Evolutionary conservation across 2,113 vertebrate species (phyloP), one percentile per base, ranked within the genome.

Genomic region (Crypturellus undulatus): DNA sequence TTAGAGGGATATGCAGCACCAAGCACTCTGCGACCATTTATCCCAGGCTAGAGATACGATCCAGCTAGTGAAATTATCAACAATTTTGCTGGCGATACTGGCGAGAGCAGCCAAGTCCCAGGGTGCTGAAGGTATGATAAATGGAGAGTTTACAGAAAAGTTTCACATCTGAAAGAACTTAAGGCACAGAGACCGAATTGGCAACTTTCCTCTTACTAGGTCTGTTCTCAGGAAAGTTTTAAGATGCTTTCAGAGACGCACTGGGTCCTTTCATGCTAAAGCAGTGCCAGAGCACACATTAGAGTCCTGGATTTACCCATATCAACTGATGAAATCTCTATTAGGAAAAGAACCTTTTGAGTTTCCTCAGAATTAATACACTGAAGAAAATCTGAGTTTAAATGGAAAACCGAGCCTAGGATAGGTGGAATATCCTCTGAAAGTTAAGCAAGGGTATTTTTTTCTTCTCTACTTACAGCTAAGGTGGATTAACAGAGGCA

Each of bases 401-500:
- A 94, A 89, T 76, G 56, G 79, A 87, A 83, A 95, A 93, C 75
- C 79, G 52, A 73, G 90, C 36, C 92, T 95, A 19, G 26, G 49
- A 59, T 71, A 90, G 70, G 83, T 81, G n/a, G 40, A 94, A 97
- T 89, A 94, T 34, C 45, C 73, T 67, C 89, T 82, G 83, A 90
- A 96, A 97, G 83, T 90, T 94, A 92, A 95, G 86, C 65, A 88
- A 95, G 88, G 78, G 54, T 81, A 49, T 71, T 77, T 89, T 45
- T 90, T 95, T 95, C 85, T 51, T 24, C 90, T 89, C 91, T 93
- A 42, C 93, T 94, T 96, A 92, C 36, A 93, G 80, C 92, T 96
- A 92, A 89, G 86, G 83, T 96, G 80, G 93, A 96, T 96, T 97
- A 96, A 94, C 80, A 92, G 77, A 96, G 83, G 73, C 83, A 97